Evolutionary conservation across 2,113 vertebrate genomes (phyloP).

Genomic region (Embiotoca jacksoni): DNA sequence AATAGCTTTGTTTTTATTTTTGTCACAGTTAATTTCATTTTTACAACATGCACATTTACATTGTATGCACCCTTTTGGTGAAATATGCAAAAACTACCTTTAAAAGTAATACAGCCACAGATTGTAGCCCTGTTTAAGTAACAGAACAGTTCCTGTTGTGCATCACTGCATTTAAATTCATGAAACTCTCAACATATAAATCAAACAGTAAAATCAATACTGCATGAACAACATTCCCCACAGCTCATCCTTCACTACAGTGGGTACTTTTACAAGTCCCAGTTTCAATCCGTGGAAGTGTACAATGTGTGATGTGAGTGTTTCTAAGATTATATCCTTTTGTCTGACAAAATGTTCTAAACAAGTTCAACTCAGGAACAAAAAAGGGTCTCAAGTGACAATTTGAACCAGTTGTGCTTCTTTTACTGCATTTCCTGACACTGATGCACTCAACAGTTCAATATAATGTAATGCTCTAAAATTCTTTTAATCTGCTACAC

Average conservation of each 20-base stretch:
- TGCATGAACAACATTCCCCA: not conserved
- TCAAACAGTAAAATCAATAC: not conserved
- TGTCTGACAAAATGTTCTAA: slow-evolving; percentile 5
- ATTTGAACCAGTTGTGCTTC: slow-evolving; percentile 13
- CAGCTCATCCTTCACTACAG: not conserved
- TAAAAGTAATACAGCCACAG: too few species aligned
- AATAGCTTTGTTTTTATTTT: slow-evolving; percentile 5
- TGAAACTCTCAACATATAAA: not conserved
- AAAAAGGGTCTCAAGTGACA: not conserved
- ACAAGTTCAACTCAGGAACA: not conserved
- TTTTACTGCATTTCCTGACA: slow-evolving; percentile 14
- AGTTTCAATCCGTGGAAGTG: not conserved
- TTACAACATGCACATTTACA: not conserved
- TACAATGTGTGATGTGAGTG: not conserved
- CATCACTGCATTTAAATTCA: too few species aligned
- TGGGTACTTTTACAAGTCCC: not conserved
- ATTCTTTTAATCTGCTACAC: slow-evolving; percentile 1
- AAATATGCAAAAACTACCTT: too few species aligned
- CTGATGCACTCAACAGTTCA: not conserved
- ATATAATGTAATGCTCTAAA: slow-evolving; percentile 12
- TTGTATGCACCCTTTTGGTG: not conserved
- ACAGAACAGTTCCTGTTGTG: too few species aligned
- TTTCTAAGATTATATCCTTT: not conserved
- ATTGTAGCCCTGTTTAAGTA: too few species aligned
- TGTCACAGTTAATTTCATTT: not conserved